Conservation (phyloP, 2,888 invertebrate species). For the Lepidochrysops patricia region DNA sequence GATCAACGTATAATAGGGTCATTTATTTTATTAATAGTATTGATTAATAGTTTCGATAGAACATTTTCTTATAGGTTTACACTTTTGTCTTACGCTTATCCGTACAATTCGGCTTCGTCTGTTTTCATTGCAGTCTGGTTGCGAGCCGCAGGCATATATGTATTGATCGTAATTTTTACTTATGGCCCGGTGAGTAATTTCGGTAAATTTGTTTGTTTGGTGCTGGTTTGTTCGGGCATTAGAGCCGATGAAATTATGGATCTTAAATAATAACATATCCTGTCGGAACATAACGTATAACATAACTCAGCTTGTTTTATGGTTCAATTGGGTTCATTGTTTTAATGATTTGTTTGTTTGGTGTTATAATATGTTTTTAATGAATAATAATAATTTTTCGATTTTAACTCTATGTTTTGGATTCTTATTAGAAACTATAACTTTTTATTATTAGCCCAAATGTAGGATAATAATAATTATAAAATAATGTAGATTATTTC, state of each 20-base stretch:
- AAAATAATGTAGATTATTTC: too few species aligned
- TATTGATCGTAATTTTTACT: slow-evolving; percentile 49
- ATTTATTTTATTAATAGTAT: too few species aligned
- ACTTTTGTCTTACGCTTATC: neutral
- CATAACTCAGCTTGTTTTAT: neutral
- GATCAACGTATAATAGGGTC: too few species aligned
- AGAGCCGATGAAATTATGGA: slow-evolving; percentile 50
- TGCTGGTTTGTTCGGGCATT: slow-evolving; percentile 53
- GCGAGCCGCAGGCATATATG: slow-evolving; percentile 39
- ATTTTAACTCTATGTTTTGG: too few species aligned
- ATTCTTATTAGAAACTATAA: too few species aligned
- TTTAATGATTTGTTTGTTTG: neutral
- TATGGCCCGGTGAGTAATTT: slow-evolving; percentile 57
- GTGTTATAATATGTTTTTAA: slow-evolving; percentile 12
- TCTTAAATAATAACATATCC: slow-evolving; percentile 53
- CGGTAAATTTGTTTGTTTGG: slow-evolving; percentile 69
- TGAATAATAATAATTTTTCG: too few species aligned
- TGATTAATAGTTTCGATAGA: too few species aligned
- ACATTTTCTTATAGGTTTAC: neutral
- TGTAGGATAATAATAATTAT: too few species aligned
- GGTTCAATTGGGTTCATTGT: neutral
- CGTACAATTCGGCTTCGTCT: slow-evolving; percentile 14
- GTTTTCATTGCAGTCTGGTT: slow-evolving; percentile 21
- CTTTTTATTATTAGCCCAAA: too few species aligned
- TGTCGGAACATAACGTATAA: slow-evolving; percentile 17